Base-by-base conservation (phyloP, 2,797 vertebrate genomes). In the Macroramphosus scolopax region DNA sequence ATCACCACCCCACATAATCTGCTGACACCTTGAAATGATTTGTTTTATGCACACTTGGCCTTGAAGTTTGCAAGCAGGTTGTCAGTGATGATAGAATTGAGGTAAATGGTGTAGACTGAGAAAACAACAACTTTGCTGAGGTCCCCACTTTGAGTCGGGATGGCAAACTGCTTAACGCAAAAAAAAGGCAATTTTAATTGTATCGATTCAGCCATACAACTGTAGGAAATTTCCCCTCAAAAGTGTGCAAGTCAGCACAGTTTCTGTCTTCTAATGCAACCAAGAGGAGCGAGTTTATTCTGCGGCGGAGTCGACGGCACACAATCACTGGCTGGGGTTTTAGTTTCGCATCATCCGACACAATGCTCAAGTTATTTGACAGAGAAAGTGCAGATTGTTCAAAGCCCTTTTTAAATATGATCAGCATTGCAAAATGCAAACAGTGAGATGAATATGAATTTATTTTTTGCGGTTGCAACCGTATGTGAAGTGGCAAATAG, bases 121-220 rank as follows among this genome's bases (percentile, higher is more conserved):
- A 88, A 90, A 89, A 90, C 86, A 89, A 90, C 85, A 80, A 87
- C 85, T 89, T 88, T 92, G 90, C 91, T 91, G 91, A 91, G 89
- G 85, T 85, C 81, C 84, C 79, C 87, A 90, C 85, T 91, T 90
- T 91, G 88, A 88, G 81, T 72, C 42, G 58, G 56, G 69, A 75
- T 82, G 75, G 84, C 72, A 47, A 81, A 84, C 76, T 84, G 85
- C 79, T 87, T 85, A 87, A 88, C 74, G 78, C 75, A 69, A 82
- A 82, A 87, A 72, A 82, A 82, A 85, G 75, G 78, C 78, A 76
- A 86, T 89, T 91, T 91, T 91, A 91, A 92, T 91, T 91, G 89
- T 88, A 90, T 90, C 78, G 84, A 89, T 91, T 90, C 89, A 89
- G 88, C 85, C 83, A 84, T 86, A 88, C 86, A 92, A 91, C 90